Evolutionary conservation across 1,140 invertebrate genomes (phyloP), one percentile per base, ranked within the genome.

Genomic region (Drosophila asahinai): DNA sequence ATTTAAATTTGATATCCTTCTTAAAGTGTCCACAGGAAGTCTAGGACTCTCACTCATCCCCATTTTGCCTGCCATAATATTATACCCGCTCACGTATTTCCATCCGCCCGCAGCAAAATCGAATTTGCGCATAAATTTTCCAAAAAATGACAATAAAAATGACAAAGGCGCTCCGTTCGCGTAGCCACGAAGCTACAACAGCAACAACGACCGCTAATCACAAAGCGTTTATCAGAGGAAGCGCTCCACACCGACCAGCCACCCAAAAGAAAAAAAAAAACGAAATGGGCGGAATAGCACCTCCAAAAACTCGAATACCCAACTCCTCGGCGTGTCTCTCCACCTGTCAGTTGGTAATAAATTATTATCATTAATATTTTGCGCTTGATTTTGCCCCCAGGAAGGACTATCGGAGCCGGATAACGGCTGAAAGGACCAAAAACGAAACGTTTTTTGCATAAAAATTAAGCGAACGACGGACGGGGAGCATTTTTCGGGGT

Each of bases 341-440:
- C 68, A 84, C 81, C 81, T 84, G 81, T 84, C 81, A 84, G 67
- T 81, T 59, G 66, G 77, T 84, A 81, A 84, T 84, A 84, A 84
- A 84, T 84, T 84, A 84, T 84, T 84, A 84, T 84, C 81, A 84
- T 84, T 84, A 84, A 84, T 84, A 83, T 83, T 83, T 83, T 83
- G 81, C 76, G 81, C 81, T 83, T 83, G 81, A 83, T 83, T 83
- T 83, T 83, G 70, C 33, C 59, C 60, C 40, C 67, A 67, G 54
- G 47, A 73, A 81, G 55, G 38, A 74, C 55, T 45, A 54, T 33
- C 36, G 54, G 17, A 22, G 52, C 55, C 12, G 58, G 59, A 60
- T 49, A 61, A 47, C 45, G 58, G 43, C 36, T 45, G 62, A 42
- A 45, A 76, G 63, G 57, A 61, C 55, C 52, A 73, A 72, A 64